Evolutionary conservation across 2,888 invertebrate species (phyloP).

Genomic region (Tuberolachnus salignus): DNA sequence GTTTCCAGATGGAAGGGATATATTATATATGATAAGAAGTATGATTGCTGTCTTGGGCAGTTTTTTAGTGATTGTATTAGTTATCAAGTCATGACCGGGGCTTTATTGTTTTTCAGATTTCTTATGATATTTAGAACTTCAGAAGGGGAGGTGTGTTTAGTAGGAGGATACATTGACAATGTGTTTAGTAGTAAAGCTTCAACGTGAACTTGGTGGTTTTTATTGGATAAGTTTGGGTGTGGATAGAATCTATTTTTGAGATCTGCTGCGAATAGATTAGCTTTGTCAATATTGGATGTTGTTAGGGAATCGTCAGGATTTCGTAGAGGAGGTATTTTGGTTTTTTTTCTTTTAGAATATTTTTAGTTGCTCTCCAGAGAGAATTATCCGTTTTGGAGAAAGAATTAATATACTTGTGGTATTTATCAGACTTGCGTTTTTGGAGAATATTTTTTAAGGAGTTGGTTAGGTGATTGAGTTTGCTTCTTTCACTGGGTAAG

Average conservation of each 20-base stretch:
- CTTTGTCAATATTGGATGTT: not conserved
- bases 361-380: not conserved
- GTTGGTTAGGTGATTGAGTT: not conserved
- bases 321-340: not conserved
- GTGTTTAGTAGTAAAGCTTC: slow-evolving; percentile 16
- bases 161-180: slow-evolving; percentile 33
- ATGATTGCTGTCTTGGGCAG: slow-evolving; percentile 58
- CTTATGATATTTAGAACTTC: slow-evolving; percentile 4
- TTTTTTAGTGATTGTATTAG: slow-evolving; percentile 59
- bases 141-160: slow-evolving; percentile 27
- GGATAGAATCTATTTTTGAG: not conserved
- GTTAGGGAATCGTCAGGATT: slow-evolving; percentile 9
- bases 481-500: not conserved
- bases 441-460: slow-evolving; percentile 16
- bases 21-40: slow-evolving; percentile 58
- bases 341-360: no score
- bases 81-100: slow-evolving; percentile 56
- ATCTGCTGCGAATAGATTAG: slow-evolving; percentile 10
- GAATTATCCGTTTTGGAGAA: not conserved
- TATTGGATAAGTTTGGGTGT: not conserved
- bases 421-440: not conserved
- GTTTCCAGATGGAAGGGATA: slow-evolving; percentile 59
- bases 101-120: slow-evolving; percentile 39
- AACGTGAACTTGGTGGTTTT: not conserved
- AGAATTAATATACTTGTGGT: not conserved